These are phyloP conservation scores for Sialia sialis DNA, from an alignment of 2,113 vertebrate genomes.

Conservation along the genomic window DNA sequence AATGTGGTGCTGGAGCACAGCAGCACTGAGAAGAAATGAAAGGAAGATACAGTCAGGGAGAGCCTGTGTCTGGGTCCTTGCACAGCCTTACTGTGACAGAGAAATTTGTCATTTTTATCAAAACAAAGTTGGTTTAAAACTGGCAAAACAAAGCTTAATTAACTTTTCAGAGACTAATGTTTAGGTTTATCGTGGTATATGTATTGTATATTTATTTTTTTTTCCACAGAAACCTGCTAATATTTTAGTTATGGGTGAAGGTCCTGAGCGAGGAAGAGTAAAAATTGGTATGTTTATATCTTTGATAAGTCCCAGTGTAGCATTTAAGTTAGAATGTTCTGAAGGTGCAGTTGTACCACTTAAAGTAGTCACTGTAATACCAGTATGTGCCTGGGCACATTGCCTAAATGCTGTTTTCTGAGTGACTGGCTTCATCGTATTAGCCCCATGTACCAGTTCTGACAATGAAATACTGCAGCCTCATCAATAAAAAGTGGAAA, in stretches of 20 bases:
- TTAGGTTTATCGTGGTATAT: slow-evolving; percentile 71
- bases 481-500: slow-evolving; percentile 13
- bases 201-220: slow-evolving; percentile 79
- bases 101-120: slow-evolving; percentile 43
- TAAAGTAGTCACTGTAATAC: slow-evolving; percentile 62
- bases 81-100: background rate
- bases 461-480: slow-evolving; percentile 41
- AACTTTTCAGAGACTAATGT: slow-evolving; percentile 66
- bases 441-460: slow-evolving; percentile 22
- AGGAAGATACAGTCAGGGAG: background rate
- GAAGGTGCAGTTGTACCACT: slow-evolving; percentile 51
- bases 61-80: slow-evolving; percentile 4
- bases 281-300: slow-evolving; percentile 93
- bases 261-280: slow-evolving; percentile 98
- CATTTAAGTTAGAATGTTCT: slow-evolving; percentile 71
- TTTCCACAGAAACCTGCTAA: slow-evolving; percentile 97
- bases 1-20: background rate
- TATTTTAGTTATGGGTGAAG: slow-evolving; percentile 99
- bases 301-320: slow-evolving; percentile 77
- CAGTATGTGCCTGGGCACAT: slow-evolving; percentile 28
- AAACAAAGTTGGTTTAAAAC: slow-evolving; percentile 62
- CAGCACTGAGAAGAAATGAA: rapidly evolving
- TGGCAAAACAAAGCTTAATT: slow-evolving; percentile 66
- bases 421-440: slow-evolving; percentile 35
- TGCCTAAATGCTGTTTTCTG: slow-evolving; percentile 29